Evolutionary conservation across 2,888 invertebrate species (phyloP).

Genomic region (Tillus elongatus): DNA sequence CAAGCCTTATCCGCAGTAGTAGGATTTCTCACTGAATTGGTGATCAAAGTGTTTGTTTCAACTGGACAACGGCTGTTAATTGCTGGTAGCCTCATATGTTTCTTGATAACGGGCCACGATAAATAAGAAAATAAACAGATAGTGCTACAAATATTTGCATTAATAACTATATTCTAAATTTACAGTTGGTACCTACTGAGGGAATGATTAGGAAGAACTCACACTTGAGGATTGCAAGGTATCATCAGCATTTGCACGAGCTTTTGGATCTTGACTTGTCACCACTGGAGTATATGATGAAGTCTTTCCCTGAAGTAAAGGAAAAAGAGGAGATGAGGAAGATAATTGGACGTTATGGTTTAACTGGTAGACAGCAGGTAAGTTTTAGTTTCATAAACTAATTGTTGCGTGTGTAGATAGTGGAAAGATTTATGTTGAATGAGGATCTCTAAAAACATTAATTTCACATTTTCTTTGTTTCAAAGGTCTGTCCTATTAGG

Average conservation of each 20-base stretch:
- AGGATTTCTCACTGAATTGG: no score
- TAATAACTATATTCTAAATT: constrained; percentile 19
- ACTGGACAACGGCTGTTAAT: no score
- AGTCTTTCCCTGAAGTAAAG: constrained; percentile 89
- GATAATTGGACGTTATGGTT: constrained; percentile 95
- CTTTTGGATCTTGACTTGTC: constrained; percentile 88
- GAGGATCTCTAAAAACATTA: neutral
- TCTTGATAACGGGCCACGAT: no score
- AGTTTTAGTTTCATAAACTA: neutral
- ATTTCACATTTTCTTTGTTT: constrained; percentile 11
- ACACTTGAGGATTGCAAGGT: constrained; percentile 92
- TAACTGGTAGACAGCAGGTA: constrained; percentile 93
- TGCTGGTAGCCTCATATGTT: no score
- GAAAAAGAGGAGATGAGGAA: constrained; percentile 99
- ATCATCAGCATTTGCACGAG: constrained; percentile 98
- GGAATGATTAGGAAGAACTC: constrained; percentile 98
- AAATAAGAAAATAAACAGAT: constrained; percentile 10
- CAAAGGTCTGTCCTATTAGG: constrained; percentile 81
- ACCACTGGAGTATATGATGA: constrained; percentile 98
- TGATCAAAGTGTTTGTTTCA: no score
- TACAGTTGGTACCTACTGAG: constrained; percentile 77
- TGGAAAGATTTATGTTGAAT: no score
- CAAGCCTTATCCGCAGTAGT: no score
- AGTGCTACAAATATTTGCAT: no score
- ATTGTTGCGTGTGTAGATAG: no score